Base-by-base conservation (phyloP, 2,888 invertebrate genomes). In the Aphrophora alni region DNA sequence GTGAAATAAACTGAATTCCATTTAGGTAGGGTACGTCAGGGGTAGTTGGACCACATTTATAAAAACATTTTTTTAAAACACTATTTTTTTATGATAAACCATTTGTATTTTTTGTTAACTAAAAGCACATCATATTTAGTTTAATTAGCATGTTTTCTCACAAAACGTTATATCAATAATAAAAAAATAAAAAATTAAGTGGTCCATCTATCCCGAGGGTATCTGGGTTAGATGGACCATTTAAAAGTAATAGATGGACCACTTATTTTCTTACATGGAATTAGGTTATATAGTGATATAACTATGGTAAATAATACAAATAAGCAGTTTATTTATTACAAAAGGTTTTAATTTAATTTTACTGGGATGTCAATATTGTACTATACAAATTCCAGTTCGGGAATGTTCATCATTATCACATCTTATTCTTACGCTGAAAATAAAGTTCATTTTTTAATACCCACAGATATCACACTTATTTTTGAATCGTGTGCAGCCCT, bases 381-480 rank as follows among this genome's bases (percentile, higher is more conserved):
- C 69, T 8, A 68, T 68, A 68, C n/a, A 68, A 68, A 68, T 68
- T 68, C 12, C 21, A 4, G 69, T 68, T 68, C 69, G 14, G 14
- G 7, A 68, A 68, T 68, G 69, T 68, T 68, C 14, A 68, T 68
- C 25, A 68, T 68, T 68, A 24, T 68, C 69, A 24, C 12, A 21
- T 4, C 21, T 4, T 8, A 68, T 21, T 68, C 25, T 68, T n/a
- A n/a, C n/a, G 69, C 69, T 68, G 21, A 12, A 68, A 68, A 68
- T 4, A 21, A 21, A 21, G 21, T 68, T 68, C 69, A 68, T 68
- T 68, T 68, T 68, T 68, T 68, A 8, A 68, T 14, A 24, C 5
- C 77, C 77, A 77, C 77, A 68, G 14, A 17, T 17, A 59, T 78
- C 78, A 78, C 78, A 78, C 27, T 21, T 71, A 26, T 78, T 21